Conservation (phyloP, 2,888 invertebrate genomes). For the Cistogaster globosa region DNA sequence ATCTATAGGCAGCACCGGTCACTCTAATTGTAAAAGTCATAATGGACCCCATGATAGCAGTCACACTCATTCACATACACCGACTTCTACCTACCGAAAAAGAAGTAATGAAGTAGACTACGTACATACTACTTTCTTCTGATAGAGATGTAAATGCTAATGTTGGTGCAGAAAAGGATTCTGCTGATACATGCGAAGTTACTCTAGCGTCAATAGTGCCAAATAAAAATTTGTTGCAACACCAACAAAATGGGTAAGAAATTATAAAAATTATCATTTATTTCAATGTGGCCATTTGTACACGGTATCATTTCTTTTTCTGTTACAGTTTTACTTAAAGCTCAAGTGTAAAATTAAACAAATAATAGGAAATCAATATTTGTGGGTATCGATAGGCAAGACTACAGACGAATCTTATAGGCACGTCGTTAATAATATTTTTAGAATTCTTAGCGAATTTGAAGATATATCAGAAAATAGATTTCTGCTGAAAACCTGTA, state of each 20-base stretch:
- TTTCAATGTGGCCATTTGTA: conserved; percentile 57
- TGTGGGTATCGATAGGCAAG: too few relatives aligned
- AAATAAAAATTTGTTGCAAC: conserved; percentile 60
- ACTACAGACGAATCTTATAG: too few relatives aligned
- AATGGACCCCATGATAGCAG: conserved; percentile 67
- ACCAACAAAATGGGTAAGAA: conserved; percentile 72
- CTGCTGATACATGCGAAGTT: conserved; percentile 35
- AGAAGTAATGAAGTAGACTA: conserved; percentile 69
- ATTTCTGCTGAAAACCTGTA: too few relatives aligned
- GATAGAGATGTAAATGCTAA: conserved; percentile 23
- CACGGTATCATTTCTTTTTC: conserved; percentile 39
- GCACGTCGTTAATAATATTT: too few relatives aligned
- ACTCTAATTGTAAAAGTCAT: conserved; percentile 74
- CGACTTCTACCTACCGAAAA: conserved; percentile 14
- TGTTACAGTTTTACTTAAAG: background rate
- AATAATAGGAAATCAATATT: too few relatives aligned
- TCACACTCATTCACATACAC: conserved; percentile 36
- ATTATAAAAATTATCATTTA: conserved; percentile 65
- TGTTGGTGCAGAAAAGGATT: conserved; percentile 4
- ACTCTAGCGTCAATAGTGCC: conserved; percentile 49
- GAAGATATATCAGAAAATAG: too few relatives aligned
- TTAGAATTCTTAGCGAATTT: too few relatives aligned
- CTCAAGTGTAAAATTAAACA: background rate
- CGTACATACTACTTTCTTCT: conserved; percentile 46
- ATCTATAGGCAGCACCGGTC: conserved; percentile 74